Evolutionary conservation across 2,797 vertebrate genomes (phyloP), one percentile per base, ranked within the genome.

Genomic region (Prunella strophiata): DNA sequence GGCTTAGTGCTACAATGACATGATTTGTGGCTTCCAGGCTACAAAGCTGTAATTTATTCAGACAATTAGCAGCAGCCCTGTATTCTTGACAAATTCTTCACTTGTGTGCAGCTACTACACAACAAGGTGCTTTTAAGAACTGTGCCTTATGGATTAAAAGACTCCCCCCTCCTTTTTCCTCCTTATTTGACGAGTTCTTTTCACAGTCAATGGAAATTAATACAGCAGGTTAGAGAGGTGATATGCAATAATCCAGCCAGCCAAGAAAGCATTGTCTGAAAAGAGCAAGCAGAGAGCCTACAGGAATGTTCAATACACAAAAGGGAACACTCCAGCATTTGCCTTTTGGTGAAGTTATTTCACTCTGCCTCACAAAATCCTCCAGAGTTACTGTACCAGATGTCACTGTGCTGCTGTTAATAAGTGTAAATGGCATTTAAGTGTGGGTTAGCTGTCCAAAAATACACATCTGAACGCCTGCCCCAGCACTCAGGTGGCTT

Each of bases 181-280:
- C 47, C 48, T 94, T 90, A 88, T 74, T 92, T 97, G 89, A 95
- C 77, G 89, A 91, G 77, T 95, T 86, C 89, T 96, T 89, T 93
- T 84, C 88, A 72, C 86, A 93, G 89, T 96, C 95, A 94, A 94
- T 95, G 89, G 95, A 95, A 96, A 97, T 96, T 95, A 95, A 97
- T 97, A 96, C 79, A 94, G 82, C 87, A 95, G 93, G 94, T 96
- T 95, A 95, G 91, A 90, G 89, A 91, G 94, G 88, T 96, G 94
- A 94, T 94, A 91, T n/a, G 88, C 85, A 95, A 91, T 97, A 96
- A 97, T 93, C 94, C 91, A 95, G 30, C 63, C 88, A 96, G 88
- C 67, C 88, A 92, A 65, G 89, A 88, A 95, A 88, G 91, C 51
- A 80, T 67, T 85, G 91, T 96, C 61, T 94, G 89, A 91, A 95